Base-by-base conservation (phyloP, 2,888 invertebrate species). In the Bimastos eiseni region DNA sequence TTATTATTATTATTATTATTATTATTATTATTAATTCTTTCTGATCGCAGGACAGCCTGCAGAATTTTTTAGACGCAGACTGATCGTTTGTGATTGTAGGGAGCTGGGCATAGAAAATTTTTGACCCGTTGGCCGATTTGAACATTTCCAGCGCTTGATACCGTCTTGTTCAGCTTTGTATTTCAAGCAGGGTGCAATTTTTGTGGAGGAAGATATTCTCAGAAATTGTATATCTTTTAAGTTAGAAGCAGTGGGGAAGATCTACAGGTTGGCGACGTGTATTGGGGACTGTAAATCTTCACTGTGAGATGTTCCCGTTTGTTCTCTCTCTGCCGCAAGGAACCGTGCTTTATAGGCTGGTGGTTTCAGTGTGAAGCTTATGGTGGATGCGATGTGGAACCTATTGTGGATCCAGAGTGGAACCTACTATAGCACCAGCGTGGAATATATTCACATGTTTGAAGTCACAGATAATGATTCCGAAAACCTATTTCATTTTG, bases 111-210 rank as follows among this genome's bases (percentile, higher is more conserved):
- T 70, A 70, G 70, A 70, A 70, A 8, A 49, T 70, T 70, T 70
- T 70, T 70, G 70, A n/a, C n/a, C n/a, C 30, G 49, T 44, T 44
- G 55, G n/a, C 30, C n/a, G 70, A n/a, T 30, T 70, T 70, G 13
- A 30, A n/a, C 30, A 30, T 70, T 30, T 0, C 70, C 30, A 70
- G n/a, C 30, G 13, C 30, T 70, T 70, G 70, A 70, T 70, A n/a
- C 70, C n/a, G 70, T 70, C n/a, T n/a, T n/a, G 70, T 70, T 70
- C n/a, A 70, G 70, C n/a, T 70, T 70, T 70, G 70, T 70, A 70
- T 70, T 70, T 70, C n/a, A 70, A 70, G 8, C n/a, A 70, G 70
- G 30, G 70, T 70, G 70, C 70, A 8, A 70, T 70, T 70, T 70
- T 5, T 0, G 70, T 6, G 30, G 30, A 8, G 70, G 70, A 70